Evolutionary conservation across 1,140 invertebrate species (phyloP).

Genomic region (Zaprionus gabonicus): DNA sequence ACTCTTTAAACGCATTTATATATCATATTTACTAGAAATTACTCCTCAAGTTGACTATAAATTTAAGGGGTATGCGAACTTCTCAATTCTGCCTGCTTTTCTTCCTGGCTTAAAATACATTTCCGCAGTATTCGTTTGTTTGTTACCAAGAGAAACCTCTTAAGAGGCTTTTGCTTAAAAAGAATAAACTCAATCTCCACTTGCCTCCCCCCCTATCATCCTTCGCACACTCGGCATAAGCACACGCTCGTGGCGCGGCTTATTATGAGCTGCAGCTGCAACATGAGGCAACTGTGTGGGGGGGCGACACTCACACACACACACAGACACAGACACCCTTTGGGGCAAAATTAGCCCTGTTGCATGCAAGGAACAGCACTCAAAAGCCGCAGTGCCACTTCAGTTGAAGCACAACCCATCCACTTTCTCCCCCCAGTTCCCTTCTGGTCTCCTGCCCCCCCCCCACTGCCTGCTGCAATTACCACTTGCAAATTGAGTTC

Average conservation of each 20-base stretch:
- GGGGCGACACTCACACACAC: neutral
- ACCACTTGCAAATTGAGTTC: constrained; percentile 2
- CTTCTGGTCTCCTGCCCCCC: neutral
- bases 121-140: too few species aligned
- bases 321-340: neutral
- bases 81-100: too few species aligned
- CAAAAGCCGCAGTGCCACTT: constrained; percentile 22
- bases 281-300: neutral
- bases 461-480: neutral
- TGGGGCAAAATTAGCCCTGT: constrained; percentile 9
- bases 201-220: neutral
- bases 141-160: too few species aligned
- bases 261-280: neutral
- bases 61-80: too few species aligned
- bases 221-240: neutral
- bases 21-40: too few species aligned
- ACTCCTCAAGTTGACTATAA: too few species aligned
- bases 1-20: too few species aligned
- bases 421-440: neutral
- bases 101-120: too few species aligned
- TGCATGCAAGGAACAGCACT: constrained; percentile 19
- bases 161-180: too few species aligned
- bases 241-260: neutral
- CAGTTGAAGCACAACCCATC: neutral
- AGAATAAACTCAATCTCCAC: neutral